These are phyloP conservation scores for Passer domesticus DNA, from an alignment of 2,113 vertebrate genomes.

Conservation along the genomic window DNA sequence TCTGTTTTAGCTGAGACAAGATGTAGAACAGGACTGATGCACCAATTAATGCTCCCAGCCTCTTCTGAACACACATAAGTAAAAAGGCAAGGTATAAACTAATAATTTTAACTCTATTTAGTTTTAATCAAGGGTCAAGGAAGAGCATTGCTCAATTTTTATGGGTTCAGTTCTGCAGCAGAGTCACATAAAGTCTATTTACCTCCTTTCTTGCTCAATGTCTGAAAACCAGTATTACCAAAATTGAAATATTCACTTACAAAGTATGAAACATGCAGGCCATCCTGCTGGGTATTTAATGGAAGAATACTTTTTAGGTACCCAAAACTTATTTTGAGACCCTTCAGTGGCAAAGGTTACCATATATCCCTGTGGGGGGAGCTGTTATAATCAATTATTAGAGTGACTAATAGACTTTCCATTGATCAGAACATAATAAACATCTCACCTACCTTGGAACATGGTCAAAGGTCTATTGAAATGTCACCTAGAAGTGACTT, in stretches of 20 bases:
- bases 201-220: neutral
- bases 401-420: neutral
- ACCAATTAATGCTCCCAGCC: constrained; percentile 71
- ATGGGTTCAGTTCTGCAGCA: neutral
- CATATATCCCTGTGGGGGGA: neutral
- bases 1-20: constrained; percentile 53
- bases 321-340: neutral
- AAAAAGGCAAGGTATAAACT: constrained; percentile 59
- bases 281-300: neutral
- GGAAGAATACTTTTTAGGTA: neutral
- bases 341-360: neutral
- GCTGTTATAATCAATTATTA: neutral
- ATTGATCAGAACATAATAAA: neutral
- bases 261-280: neutral
- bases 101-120: constrained; percentile 61
- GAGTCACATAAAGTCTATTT: neutral
- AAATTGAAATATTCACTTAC: neutral
- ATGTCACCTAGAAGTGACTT: neutral
- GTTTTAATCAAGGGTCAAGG: constrained; percentile 49
- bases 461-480: neutral
- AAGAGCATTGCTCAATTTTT: constrained; percentile 1
- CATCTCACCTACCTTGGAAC: neutral
- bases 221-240: neutral
- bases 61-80: constrained; percentile 38
- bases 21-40: constrained; percentile 54